phyloP scores from a whole-genome alignment of 1,140 invertebrate genomes.

The Drosophila guanche region DNA sequence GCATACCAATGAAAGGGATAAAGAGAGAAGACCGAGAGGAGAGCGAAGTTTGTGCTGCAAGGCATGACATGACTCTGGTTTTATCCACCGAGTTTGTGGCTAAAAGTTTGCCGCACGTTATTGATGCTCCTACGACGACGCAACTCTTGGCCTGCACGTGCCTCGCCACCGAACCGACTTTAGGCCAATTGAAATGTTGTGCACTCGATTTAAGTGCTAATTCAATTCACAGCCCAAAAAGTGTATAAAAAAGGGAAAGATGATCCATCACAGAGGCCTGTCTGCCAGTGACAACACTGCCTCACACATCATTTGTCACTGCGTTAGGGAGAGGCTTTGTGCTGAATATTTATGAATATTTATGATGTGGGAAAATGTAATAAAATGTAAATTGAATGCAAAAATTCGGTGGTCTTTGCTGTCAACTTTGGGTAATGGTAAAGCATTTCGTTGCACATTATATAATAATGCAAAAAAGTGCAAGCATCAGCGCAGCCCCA shows the following conservation, averaged over 20 bases:
- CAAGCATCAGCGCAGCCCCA: slow-evolving; percentile 40
- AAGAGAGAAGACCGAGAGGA: not conserved
- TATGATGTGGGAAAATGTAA: too few species aligned
- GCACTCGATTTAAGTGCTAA: slow-evolving; percentile 45
- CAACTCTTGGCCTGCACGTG: slow-evolving; percentile 28
- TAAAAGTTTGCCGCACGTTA: slow-evolving; percentile 64
- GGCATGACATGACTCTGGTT: not conserved
- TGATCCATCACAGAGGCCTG: too few species aligned
- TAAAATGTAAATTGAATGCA: too few species aligned
- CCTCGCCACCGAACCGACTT: not conserved
- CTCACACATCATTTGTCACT: too few species aligned
- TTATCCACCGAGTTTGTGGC: slow-evolving; percentile 32
- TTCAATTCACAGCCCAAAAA: slow-evolving; percentile 43
- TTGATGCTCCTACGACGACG: slow-evolving; percentile 16
- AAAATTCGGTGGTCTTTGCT: slow-evolving; percentile 13
- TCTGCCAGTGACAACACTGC: too few species aligned
- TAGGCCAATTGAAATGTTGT: slow-evolving; percentile 57
- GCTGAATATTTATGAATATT: too few species aligned
- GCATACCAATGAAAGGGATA: slow-evolving; percentile 36
- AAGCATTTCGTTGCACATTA: slow-evolving; percentile 55
- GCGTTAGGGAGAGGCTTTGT: too few species aligned
- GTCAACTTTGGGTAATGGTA: slow-evolving; percentile 76
- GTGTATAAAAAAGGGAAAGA: too few species aligned
- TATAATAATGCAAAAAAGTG: slow-evolving; percentile 45
- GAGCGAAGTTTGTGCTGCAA: not conserved